These are phyloP conservation scores for Stichopus chloronotus DNA, from an alignment of 35 echinoderm and acorn worm species.

Conservation along the genomic window DNA sequence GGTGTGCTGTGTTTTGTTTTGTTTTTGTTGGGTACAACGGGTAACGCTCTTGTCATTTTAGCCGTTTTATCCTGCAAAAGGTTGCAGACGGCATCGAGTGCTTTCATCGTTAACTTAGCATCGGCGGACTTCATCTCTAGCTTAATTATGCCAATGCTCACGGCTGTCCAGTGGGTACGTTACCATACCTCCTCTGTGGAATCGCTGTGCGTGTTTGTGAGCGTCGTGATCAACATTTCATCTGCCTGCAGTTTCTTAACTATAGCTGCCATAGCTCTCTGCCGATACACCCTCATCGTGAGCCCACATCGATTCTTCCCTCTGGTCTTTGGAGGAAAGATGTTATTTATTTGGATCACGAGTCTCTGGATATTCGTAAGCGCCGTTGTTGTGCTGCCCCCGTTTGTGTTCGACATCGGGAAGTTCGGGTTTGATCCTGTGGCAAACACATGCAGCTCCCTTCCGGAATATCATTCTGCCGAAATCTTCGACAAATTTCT, in stretches of 20 bases:
- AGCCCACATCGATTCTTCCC: background rate
- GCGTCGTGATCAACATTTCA: background rate
- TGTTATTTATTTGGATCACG: background rate
- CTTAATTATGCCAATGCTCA: background rate
- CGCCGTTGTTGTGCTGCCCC: background rate
- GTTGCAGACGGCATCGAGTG: background rate
- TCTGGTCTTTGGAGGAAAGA: background rate
- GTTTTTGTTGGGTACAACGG: background rate
- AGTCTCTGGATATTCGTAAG: background rate
- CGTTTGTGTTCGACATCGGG: background rate
- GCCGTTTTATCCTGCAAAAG: background rate
- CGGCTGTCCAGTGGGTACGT: background rate
- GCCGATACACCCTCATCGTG: background rate
- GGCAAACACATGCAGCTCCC: background rate
- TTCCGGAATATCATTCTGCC: background rate
- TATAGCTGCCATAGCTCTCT: background rate
- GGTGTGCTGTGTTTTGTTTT: too few relatives aligned
- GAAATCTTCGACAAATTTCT: background rate
- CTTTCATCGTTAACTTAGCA: background rate
- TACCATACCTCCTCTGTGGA: background rate
- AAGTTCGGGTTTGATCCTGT: background rate
- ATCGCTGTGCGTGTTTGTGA: background rate
- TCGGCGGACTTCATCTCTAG: background rate
- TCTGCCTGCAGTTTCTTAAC: background rate
- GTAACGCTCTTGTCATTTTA: background rate